These are phyloP conservation scores for Nasua narica DNA, from an alignment of 2,797 vertebrate genomes.

Conservation along the genomic window DNA sequence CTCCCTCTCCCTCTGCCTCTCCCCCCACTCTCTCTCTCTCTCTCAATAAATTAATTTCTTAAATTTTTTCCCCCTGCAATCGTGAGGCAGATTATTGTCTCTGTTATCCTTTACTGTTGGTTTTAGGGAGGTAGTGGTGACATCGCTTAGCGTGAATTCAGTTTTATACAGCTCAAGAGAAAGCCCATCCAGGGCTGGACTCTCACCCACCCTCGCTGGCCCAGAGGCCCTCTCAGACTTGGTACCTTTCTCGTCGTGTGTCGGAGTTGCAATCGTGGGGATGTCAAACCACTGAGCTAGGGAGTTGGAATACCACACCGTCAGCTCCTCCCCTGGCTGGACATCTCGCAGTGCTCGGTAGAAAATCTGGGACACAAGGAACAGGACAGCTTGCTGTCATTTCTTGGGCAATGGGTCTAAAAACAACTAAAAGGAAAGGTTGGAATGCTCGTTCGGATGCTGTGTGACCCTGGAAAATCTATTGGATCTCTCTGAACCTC, in stretches of 20 bases:
- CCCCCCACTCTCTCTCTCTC: background rate
- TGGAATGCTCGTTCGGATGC: background rate
- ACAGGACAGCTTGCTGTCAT: constrained; percentile 62
- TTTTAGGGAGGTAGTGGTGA: background rate
- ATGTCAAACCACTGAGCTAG: constrained; percentile 98
- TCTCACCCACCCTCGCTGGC: background rate
- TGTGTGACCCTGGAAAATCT: background rate
- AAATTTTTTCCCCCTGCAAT: background rate
- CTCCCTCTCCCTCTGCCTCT: background rate
- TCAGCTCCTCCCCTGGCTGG: constrained; percentile 94
- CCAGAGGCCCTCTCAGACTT: background rate
- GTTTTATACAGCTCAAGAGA: background rate
- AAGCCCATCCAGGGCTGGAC: background rate
- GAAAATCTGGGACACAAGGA: constrained; percentile 88
- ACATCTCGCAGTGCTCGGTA: constrained; percentile 94
- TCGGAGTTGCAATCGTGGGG: constrained; percentile 94
- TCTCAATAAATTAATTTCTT: background rate
- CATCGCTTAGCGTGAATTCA: background rate
- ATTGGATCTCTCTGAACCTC: background rate
- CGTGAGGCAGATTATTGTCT: background rate
- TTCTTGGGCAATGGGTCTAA: background rate
- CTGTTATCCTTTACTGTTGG: background rate
- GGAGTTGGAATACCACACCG: constrained; percentile 96
- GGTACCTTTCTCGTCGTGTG: constrained; percentile 98
- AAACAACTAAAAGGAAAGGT: constrained; percentile 21